Conservation (phyloP, 2,888 invertebrate species). For the Altica lythri region DNA sequence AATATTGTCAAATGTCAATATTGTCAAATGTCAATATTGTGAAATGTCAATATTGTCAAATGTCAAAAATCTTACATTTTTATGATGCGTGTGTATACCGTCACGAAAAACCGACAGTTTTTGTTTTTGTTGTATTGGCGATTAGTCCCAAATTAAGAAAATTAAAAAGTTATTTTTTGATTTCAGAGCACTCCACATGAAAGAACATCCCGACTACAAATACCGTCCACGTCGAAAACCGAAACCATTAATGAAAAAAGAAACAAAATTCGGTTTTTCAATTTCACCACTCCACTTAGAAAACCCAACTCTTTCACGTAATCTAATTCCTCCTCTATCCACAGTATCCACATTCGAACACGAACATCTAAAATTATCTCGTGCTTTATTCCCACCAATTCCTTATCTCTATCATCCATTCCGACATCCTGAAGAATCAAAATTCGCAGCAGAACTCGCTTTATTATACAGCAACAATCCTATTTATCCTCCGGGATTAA, state of each 20-base stretch:
- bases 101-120: no score
- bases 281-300: conserved; percentile 64
- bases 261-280: conserved; percentile 74
- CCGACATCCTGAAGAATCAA: conserved; percentile 61
- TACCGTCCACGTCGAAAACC: conserved; percentile 87
- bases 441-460: conserved; percentile 72
- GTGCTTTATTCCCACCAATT: conserved; percentile 72
- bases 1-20: no score
- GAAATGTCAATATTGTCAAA: no score
- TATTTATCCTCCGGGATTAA: conserved; percentile 60
- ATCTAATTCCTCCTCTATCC: conserved; percentile 57
- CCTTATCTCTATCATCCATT: conserved; percentile 73
- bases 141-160: no score
- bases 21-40: no score
- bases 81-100: no score
- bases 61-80: no score
- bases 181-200: conserved; percentile 88
- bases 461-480: conserved; percentile 65
- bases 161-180: no score
- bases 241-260: conserved; percentile 81
- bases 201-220: conserved; percentile 92
- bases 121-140: no score
- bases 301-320: conserved; percentile 57
- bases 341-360: conserved; percentile 63
- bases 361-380: conserved; percentile 65